Base-by-base conservation (phyloP, 2,113 vertebrate species). In the Chitala chitala region DNA sequence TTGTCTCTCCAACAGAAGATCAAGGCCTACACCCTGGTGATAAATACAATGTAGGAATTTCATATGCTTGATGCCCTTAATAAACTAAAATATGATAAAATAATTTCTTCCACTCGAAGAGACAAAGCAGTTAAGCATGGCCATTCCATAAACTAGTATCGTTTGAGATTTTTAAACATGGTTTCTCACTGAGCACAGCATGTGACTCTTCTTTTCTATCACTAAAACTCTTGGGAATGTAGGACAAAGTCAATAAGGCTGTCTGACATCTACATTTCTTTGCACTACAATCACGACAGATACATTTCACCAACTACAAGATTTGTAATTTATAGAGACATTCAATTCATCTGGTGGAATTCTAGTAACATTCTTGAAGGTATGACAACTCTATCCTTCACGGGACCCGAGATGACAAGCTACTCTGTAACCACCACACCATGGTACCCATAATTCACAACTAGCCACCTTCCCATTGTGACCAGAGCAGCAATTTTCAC, bases 141-240 rank as follows among this genome's bases (percentile, higher is more conserved):
- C n/a, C n/a, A n/a, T n/a, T n/a, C n/a, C n/a, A n/a, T n/a, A n/a
- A n/a, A n/a, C n/a, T n/a, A n/a, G n/a, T n/a, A n/a, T n/a, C n/a
- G 6, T 64, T 17, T 10, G 9, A 64, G 33, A n/a, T n/a, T 38
- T n/a, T 38, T 40, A 64, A 38, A 64, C 17, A 29, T n/a, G 20
- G 36, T 64, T 64, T 59, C 13, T 46, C 44, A 6, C 12, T 46
- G 4, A 46, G 5, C 12, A 46, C 5, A 46, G 44, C 44, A 12
- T 46, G 44, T 46, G 44, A 46, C 44, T 9, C 33, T 12, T 31
- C 4, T 59, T 59, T 58, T 42, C 22, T 0, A 31, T 29, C 36
- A 64, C 17, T 64, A 64, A 64, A 42, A 64, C 61, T 42, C 61
- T n/a, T 40, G n/a, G 38, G 36, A 36, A 64, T 33, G 31, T 40